These are phyloP conservation scores for Otis tarda DNA, from an alignment of 2,113 vertebrate genomes.

Conservation along the genomic window DNA sequence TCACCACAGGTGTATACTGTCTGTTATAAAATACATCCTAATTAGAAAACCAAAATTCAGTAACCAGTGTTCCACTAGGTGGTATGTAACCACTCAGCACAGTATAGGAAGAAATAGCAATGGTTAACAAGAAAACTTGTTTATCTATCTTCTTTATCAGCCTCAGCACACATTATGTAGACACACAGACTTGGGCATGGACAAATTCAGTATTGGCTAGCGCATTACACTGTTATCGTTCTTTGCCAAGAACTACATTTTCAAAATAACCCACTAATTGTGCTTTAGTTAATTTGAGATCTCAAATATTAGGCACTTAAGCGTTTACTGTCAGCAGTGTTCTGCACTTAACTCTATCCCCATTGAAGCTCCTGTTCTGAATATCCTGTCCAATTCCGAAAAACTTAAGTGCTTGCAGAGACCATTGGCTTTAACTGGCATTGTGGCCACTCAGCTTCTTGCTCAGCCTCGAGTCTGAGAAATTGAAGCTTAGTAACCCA, in stretches of 20 bases:
- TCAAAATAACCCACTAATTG: neutral
- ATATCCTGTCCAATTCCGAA: neutral
- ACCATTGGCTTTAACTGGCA: neutral
- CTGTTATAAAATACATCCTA: neutral
- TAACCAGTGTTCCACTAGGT: neutral
- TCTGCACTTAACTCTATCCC: neutral
- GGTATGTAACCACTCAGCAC: neutral
- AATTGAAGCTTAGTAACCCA: neutral
- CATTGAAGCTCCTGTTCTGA: neutral
- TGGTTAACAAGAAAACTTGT: neutral
- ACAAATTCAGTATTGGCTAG: neutral
- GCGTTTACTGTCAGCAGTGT: neutral
- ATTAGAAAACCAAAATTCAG: neutral
- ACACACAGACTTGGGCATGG: neutral
- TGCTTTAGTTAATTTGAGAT: neutral
- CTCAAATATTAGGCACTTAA: neutral
- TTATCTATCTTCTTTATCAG: neutral
- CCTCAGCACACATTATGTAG: neutral
- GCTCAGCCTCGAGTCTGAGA: neutral
- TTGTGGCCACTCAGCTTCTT: neutral
- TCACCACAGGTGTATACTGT: neutral
- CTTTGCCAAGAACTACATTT: neutral
- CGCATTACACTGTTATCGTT: neutral
- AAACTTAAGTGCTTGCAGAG: neutral
- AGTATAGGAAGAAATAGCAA: neutral